Evolutionary conservation across 2,113 vertebrate genomes (phyloP).

Genomic region (Pseudorectes ferrugineus): DNA sequence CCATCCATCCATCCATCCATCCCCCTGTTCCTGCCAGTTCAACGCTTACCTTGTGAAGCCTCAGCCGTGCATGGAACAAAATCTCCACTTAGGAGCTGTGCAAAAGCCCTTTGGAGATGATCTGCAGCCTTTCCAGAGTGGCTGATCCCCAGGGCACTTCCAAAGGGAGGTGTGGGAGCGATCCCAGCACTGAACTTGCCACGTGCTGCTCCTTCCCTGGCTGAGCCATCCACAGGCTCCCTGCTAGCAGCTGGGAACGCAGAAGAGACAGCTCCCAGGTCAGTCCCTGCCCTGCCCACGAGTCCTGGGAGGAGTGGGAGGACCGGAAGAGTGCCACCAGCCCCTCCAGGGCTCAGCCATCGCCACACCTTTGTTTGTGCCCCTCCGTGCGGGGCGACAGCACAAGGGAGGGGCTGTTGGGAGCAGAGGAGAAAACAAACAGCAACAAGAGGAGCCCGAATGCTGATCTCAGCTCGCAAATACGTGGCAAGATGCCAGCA

Average conservation of each 20-base stretch:
- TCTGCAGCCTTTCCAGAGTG: background rate
- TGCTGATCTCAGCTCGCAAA: conserved; percentile 1
- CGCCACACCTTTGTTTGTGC: conserved; percentile 18
- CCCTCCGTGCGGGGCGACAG: background rate
- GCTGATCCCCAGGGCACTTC: background rate
- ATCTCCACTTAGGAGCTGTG: background rate
- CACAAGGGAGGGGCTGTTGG: background rate
- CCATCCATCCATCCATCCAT: background rate
- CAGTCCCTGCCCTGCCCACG: background rate
- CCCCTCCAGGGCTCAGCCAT: background rate
- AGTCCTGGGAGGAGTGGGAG: background rate
- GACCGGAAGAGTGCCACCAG: background rate
- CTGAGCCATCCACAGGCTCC: background rate
- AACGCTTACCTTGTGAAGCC: background rate
- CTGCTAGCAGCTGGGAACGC: background rate
- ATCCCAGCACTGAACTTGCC: background rate
- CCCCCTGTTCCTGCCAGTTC: background rate
- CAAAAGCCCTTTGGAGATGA: background rate
- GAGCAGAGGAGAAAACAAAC: background rate
- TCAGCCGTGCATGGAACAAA: background rate
- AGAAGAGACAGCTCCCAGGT: background rate
- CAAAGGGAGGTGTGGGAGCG: background rate
- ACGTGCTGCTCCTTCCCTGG: background rate
- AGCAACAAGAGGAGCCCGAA: background rate
- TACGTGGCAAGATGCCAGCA: background rate